Percentiles rank a stretch among this genome's conserved stretches.
Conservation (phyloP, 2,113 vertebrate species). For the Lonchura striata region DNA sequence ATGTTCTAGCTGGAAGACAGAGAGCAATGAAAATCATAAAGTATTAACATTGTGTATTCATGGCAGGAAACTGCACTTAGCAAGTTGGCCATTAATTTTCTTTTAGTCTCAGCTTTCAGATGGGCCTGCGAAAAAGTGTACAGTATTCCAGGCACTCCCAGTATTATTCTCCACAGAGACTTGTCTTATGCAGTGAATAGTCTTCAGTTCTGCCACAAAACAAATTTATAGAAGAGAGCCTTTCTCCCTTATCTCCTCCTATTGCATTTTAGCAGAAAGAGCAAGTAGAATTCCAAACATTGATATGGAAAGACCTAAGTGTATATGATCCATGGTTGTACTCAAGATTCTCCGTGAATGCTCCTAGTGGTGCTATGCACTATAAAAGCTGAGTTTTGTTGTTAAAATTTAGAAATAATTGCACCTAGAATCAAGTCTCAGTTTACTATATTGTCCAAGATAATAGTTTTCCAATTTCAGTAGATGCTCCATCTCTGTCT, state of each 20-base stretch:
- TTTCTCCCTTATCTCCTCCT: not conserved
- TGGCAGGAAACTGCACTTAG: not conserved
- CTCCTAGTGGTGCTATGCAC: not conserved
- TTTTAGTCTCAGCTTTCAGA: not conserved
- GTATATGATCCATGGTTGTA: fast-evolving
- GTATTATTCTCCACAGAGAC: not conserved
- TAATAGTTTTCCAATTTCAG: not conserved
- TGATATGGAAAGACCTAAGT: not conserved
- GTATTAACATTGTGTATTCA: not conserved
- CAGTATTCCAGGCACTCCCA: not conserved
- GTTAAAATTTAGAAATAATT: not conserved
- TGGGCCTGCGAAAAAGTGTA: not conserved
- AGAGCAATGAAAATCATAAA: not conserved
- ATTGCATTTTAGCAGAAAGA: not conserved
- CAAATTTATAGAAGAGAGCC: not conserved
- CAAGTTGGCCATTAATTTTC: not conserved
- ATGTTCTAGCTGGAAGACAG: not conserved
- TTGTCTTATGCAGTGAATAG: not conserved
- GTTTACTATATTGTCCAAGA: not conserved
- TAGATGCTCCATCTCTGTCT: not conserved
- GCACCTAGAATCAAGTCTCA: not conserved
- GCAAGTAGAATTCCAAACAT: not conserved
- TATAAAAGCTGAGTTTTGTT: not conserved
- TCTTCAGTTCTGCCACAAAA: not conserved
- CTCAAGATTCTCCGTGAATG: not conserved